Evolutionary conservation across 2,113 vertebrate species (phyloP).

Genomic region (Onychostruthus taczanowskii): DNA sequence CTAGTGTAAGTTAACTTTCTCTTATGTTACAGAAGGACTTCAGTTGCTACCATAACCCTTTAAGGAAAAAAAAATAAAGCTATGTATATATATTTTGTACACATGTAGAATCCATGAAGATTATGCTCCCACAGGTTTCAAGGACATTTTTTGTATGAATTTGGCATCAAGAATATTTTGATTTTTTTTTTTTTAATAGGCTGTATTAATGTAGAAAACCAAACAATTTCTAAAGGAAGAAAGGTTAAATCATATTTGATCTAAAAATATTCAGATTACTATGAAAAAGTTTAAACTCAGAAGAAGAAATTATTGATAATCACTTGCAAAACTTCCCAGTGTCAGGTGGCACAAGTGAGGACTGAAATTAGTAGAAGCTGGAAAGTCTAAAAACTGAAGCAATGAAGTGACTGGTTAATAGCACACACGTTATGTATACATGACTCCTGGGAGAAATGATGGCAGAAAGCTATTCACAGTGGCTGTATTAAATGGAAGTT

Average conservation of each 20-base stretch:
- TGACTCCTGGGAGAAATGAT: neutral
- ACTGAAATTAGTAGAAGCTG: neutral
- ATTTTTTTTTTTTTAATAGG: neutral
- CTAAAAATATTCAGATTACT: neutral
- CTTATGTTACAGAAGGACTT: neutral
- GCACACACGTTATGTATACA: fast-evolving
- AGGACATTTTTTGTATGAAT: neutral
- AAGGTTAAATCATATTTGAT: neutral
- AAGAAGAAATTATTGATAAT: neutral
- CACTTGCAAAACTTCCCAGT: neutral
- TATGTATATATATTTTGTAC: neutral
- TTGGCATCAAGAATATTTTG: neutral
- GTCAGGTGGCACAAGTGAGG: neutral
- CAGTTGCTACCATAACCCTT: neutral
- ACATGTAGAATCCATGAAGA: neutral
- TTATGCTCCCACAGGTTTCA: neutral
- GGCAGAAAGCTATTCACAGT: neutral
- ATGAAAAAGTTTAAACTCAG: neutral
- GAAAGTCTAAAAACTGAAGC: neutral
- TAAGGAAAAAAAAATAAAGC: neutral
- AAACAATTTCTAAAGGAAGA: neutral
- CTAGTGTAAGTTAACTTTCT: neutral
- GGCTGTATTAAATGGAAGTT: neutral
- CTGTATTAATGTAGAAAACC: neutral
- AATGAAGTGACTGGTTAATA: neutral